Conservation (phyloP, 2,113 vertebrate species). For the Sapajus apella region DNA sequence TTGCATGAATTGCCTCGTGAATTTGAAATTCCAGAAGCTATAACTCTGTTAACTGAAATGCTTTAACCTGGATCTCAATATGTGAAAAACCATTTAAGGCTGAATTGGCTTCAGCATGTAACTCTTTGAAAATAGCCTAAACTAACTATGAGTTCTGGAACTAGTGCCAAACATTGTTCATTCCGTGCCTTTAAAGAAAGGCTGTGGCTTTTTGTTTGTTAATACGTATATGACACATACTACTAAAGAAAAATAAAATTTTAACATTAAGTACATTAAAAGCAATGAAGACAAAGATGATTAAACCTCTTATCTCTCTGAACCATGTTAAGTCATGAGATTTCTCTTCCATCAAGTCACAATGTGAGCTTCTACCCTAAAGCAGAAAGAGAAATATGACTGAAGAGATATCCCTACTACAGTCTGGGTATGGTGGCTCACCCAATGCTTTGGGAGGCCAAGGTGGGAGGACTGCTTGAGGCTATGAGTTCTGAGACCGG, state of each 20-base stretch:
- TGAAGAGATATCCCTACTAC: too few species aligned
- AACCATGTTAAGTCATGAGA: background rate
- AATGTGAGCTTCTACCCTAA: background rate
- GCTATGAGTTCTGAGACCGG: too few species aligned
- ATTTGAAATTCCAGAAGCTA: conserved; percentile 44
- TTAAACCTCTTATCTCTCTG: background rate
- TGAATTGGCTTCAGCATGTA: conserved; percentile 40
- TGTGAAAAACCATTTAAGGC: conserved; percentile 7
- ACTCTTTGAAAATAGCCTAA: conserved; percentile 16
- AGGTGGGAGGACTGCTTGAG: too few species aligned
- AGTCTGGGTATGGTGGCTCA: too few species aligned
- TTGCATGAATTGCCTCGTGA: conserved; percentile 27
- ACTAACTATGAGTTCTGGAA: background rate
- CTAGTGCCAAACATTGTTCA: background rate
- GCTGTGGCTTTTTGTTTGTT: background rate
- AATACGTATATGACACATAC: background rate
- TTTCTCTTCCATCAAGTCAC: background rate
- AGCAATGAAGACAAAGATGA: conserved; percentile 3
- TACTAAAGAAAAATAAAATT: background rate
- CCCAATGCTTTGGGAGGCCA: too few species aligned
- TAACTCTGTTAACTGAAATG: conserved; percentile 40
- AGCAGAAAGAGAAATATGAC: background rate
- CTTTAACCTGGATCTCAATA: conserved; percentile 44
- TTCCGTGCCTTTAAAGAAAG: background rate
- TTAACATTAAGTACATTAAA: conserved; percentile 29